A percentile compares a stretch with the other conserved stretches of the same genome.
phyloP scores from a whole-genome alignment of 2,888 invertebrate species.

The Drosophila birchii region DNA sequence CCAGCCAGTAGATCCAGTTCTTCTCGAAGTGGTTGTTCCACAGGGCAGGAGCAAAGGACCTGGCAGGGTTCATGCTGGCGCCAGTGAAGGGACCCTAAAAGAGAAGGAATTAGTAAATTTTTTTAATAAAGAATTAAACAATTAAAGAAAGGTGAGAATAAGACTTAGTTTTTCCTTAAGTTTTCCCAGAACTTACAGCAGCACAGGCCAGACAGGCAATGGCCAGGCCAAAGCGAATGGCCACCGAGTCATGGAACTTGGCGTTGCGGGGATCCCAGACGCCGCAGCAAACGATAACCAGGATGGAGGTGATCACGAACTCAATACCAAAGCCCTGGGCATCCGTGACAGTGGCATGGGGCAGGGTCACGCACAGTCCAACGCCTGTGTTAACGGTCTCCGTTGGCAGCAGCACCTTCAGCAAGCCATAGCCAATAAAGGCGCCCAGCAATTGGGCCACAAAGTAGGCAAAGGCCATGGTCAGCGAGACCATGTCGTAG shows the following conservation, averaged over 20 bases:
- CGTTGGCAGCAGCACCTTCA: constrained; percentile 87
- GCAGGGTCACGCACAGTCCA: constrained; percentile 88
- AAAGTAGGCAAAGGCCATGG: constrained; percentile 87
- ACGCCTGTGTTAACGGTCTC: constrained; percentile 60
- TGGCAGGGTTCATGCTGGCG: constrained; percentile 90
- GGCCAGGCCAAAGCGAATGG: constrained; percentile 89
- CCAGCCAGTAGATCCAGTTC: constrained; percentile 91
- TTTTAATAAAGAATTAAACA: too few relatives aligned
- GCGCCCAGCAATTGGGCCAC: constrained; percentile 89
- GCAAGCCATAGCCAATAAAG: constrained; percentile 88
- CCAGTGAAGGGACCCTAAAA: constrained; percentile 89
- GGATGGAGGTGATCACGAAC: constrained; percentile 87
- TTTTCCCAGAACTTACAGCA: constrained; percentile 85
- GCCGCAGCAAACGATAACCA: constrained; percentile 89
- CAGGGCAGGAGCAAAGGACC: constrained; percentile 90
- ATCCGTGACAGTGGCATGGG: constrained; percentile 85
- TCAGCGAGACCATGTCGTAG: constrained; percentile 79
- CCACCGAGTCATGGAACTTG: constrained; percentile 87
- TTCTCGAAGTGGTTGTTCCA: constrained; percentile 88
- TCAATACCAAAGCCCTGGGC: constrained; percentile 88
- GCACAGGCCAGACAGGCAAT: constrained; percentile 88
- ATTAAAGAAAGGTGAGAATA: too few relatives aligned
- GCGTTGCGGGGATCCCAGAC: constrained; percentile 90
- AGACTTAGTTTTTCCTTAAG: neutral
- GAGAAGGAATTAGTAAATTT: neutral